Evolutionary conservation across 2,888 invertebrate species (phyloP).

Genomic region (Lasioglossum malachurum): DNA sequence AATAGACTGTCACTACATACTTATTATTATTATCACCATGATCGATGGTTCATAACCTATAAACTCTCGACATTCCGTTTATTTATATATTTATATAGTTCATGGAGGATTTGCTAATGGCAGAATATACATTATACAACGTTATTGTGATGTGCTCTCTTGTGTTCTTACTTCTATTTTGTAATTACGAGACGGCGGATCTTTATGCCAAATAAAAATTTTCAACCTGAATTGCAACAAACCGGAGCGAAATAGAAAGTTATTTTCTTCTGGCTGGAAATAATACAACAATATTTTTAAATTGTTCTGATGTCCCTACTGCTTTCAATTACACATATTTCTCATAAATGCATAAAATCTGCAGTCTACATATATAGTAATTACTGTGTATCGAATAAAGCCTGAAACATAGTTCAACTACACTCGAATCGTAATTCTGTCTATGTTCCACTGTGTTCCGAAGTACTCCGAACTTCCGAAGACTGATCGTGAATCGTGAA

Average conservation of each 20-base stretch:
- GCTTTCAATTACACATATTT: too few relatives aligned
- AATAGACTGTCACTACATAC: not conserved
- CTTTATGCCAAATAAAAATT: too few relatives aligned
- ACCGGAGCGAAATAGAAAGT: too few relatives aligned
- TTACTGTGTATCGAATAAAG: not conserved
- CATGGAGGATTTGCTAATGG: slow-evolving; percentile 47
- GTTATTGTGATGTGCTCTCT: slow-evolving; percentile 17
- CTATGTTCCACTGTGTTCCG: not conserved
- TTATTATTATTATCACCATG: not conserved
- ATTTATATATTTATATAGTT: not conserved
- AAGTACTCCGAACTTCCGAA: slow-evolving; percentile 4
- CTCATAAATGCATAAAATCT: too few relatives aligned
- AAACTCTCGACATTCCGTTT: slow-evolving; percentile 15
- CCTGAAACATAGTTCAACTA: not conserved
- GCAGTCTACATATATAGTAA: not conserved
- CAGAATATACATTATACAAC: slow-evolving; percentile 18
- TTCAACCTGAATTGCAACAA: too few relatives aligned
- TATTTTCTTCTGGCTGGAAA: too few relatives aligned
- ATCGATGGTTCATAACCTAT: slow-evolving; percentile 24
- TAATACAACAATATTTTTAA: too few relatives aligned
- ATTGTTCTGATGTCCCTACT: too few relatives aligned
- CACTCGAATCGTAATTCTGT: not conserved
- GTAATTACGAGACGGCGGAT: too few relatives aligned
- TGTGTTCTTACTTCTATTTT: slow-evolving; percentile 3
- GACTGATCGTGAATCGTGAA: not conserved